Base-by-base conservation (phyloP, 2,113 vertebrate genomes). In the Hippocampus comes region DNA sequence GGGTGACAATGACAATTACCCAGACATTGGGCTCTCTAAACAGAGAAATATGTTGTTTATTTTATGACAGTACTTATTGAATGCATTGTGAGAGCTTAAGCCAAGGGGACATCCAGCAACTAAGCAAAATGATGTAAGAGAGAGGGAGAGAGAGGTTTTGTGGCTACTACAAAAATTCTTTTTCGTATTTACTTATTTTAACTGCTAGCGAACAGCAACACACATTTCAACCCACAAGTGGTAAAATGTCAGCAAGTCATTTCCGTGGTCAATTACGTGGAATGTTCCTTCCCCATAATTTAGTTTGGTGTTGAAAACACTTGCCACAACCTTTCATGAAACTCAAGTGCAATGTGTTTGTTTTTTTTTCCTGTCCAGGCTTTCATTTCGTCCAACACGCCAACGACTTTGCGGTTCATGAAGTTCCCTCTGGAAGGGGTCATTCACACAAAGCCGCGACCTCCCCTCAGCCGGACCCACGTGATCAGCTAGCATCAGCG, bases 181-280 rank as follows among this genome's bases (percentile, higher is more conserved):
- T 38, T 38, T 38, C 6, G 34, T 17, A 46, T 49, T 49, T 17
- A 17, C 46, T 25, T 38, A 1, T 1, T 56, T 17, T 59, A 10
- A 63, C 75, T 77, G 66, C 70, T 61, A 74, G 80, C 46, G 15
- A 1, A 75, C 59, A 80, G 80, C 70, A 82, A 46, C 21, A 75
- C 18, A 65, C 67, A 77, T 30, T 20, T 8, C 71, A 66, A 65
- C 18, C 46, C 2, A 15, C 15, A 5, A 57, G 63, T 11, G 23
- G 15, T 60, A 18, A 60, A 30, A 34, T 18, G 21, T 14, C 23
- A 12, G 56, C 48, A 6, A 51, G 48, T 51, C 17, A 18, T 5
- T 5, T 25, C 20, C 1, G 10, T 20, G 9, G 61, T 15, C 43
- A 71, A 68, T 27, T 49, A 27, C 25, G 48, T 57, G 21, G 1